Percentiles rank a stretch among this genome's conserved stretches.
Evolutionary conservation across 2,888 invertebrate genomes (phyloP).

Genomic region (Aphodius sticticus): DNA sequence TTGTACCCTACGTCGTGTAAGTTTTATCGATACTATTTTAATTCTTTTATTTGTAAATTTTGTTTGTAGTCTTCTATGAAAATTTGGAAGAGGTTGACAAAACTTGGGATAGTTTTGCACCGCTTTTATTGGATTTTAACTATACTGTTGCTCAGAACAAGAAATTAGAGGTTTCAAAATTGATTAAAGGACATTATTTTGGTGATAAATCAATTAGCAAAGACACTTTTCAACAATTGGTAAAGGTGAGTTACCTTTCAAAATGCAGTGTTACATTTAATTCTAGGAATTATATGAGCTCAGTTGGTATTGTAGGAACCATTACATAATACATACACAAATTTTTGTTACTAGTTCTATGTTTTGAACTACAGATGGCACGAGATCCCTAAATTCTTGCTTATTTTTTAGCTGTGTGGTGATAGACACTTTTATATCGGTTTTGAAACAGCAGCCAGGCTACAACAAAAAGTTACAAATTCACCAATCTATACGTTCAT

Average conservation of each 20-base stretch:
- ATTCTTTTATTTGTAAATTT: background rate
- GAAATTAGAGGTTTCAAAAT: slow-evolving; percentile 60
- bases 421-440: slow-evolving; percentile 68
- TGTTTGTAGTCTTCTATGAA: slow-evolving; percentile 39
- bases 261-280: background rate
- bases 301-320: too few species aligned
- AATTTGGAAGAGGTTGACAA: slow-evolving; percentile 60
- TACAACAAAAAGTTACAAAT: slow-evolving; percentile 63
- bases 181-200: slow-evolving; percentile 67
- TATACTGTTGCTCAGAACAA: slow-evolving; percentile 63
- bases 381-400: background rate
- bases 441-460: slow-evolving; percentile 64
- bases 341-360: background rate
- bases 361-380: background rate
- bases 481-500: slow-evolving; percentile 67
- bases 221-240: slow-evolving; percentile 36
- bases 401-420: slow-evolving; percentile 64
- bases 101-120: slow-evolving; percentile 69
- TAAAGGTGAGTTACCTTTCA: slow-evolving; percentile 36
- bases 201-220: slow-evolving; percentile 60
- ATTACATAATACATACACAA: background rate
- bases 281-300: too few species aligned
- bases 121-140: slow-evolving; percentile 69
- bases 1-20: slow-evolving; percentile 72
- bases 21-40: background rate